Percentiles rank a stretch among this genome's conserved stretches.
Evolutionary conservation across 2,797 vertebrate genomes (phyloP).

Genomic region (Pagetopsis macropterus): DNA sequence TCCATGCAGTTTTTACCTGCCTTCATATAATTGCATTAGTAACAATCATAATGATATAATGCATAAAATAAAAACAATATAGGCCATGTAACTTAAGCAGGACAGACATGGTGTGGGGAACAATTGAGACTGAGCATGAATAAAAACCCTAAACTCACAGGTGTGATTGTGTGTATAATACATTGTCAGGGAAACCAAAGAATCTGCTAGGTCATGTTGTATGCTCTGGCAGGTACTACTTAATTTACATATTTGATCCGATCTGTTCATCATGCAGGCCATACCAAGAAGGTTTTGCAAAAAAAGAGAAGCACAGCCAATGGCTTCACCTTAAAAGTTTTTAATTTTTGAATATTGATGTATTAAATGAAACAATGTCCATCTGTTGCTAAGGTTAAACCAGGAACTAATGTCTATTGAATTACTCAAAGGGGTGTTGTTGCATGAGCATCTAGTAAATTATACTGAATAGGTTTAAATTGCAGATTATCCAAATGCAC

Average conservation of each 20-base stretch:
- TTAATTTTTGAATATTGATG: not conserved
- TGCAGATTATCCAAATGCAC: not conserved
- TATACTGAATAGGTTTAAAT: conserved; percentile 1
- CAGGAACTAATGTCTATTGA: not conserved
- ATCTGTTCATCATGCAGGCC: not conserved
- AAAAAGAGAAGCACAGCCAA: not conserved
- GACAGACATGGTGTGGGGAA: not conserved
- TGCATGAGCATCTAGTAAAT: not conserved
- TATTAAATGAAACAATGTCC: not conserved
- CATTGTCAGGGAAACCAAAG: not conserved
- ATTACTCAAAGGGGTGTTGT: not conserved
- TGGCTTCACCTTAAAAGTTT: not conserved
- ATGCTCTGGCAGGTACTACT: not conserved
- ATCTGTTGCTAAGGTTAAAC: not conserved
- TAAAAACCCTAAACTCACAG: not conserved
- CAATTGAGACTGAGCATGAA: not conserved
- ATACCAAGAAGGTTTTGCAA: not conserved
- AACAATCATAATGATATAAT: not conserved
- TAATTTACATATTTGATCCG: not conserved
- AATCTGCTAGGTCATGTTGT: not conserved
- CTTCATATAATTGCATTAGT: not conserved
- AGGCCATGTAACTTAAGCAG: not conserved
- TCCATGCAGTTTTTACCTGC: not conserved
- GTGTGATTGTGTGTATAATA: not conserved
- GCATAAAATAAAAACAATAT: not conserved